Base-by-base conservation (phyloP, 2,888 invertebrate genomes). In the Abscondita cerata region DNA sequence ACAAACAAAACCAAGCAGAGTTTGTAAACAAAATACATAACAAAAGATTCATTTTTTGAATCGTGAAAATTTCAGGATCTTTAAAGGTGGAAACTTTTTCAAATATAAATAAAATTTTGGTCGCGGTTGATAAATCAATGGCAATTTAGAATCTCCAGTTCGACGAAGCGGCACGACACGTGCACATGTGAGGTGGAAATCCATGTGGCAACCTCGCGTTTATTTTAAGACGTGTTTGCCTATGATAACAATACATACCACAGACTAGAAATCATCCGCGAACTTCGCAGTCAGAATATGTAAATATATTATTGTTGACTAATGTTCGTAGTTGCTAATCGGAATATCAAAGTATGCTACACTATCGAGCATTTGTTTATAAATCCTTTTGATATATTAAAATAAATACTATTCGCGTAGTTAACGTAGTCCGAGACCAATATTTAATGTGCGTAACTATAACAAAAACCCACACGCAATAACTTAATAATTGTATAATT, bases 151-250 rank as follows among this genome's bases (percentile, higher is more conserved):
- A 62, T 48, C 60, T 34, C 53, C 9, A 33, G 34, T 41, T 51
- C 16, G 46, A 52, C 41, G 54, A 36, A 68, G 63, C 69, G 67
- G 64, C 57, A 40, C 51, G 61, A 50, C 62, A 58, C 62, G 62
- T 58, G 62, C 52, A 58, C 51, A 18, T 34, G 13, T 36, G 41
- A 48, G 34, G 52, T 53, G 52, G 52, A 53, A 54, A 62, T 46
- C 52, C 54, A 65, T 65, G 53, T 60, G 68, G 63, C 62, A 61
- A 64, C 66, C 56, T 51, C 64, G 59, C 62, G 63, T 61, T 59
- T 64, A 61, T 68, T 62, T 66, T 61, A 41, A 63, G 59, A 62
- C 62, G 59, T 54, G 52, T 51, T 48, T 62, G 52, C 50, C 48
- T 40, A 52, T 51, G 62, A 52, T 53, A 53, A 62, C 52, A 51